A percentile compares a stretch with the other conserved stretches of the same genome.
These are phyloP conservation scores for Solenodon paradoxus DNA, from an alignment of 2,113 vertebrate species.

Conservation along the genomic window DNA sequence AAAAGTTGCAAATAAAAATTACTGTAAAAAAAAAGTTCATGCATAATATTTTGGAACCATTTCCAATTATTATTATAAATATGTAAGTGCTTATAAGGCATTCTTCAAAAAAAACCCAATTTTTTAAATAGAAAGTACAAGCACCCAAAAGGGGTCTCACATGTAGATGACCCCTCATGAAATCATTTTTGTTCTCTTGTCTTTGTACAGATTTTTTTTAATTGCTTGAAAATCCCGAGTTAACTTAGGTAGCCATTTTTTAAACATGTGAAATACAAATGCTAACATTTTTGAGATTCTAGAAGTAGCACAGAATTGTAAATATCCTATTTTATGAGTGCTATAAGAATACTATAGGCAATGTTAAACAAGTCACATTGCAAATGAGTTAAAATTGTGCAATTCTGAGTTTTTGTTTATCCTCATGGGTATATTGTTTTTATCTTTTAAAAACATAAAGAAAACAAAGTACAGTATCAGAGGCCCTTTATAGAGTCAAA, in stretches of 20 bases:
- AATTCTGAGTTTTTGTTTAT: conserved; percentile 14
- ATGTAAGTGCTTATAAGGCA: neutral
- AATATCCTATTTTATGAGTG: neutral
- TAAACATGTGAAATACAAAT: neutral
- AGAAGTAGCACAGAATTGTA: neutral
- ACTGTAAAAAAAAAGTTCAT: neutral
- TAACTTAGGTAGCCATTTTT: neutral
- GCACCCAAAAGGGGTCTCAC: too few relatives aligned
- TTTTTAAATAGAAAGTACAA: neutral
- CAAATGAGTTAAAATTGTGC: neutral
- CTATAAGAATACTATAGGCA: neutral
- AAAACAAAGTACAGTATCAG: neutral
- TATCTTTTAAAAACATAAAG: conserved; percentile 41
- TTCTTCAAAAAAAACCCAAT: neutral
- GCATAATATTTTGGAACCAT: neutral
- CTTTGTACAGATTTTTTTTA: neutral
- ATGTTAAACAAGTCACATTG: neutral
- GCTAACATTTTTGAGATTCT: neutral
- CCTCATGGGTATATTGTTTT: conserved; percentile 3
- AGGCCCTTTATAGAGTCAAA: neutral
- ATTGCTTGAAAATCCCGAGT: neutral
- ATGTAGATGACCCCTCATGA: neutral
- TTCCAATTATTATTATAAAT: neutral
- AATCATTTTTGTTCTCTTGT: neutral
- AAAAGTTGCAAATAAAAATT: neutral